phyloP scores from a whole-genome alignment of 1,140 invertebrate genomes.

The Drosophila rufa region DNA sequence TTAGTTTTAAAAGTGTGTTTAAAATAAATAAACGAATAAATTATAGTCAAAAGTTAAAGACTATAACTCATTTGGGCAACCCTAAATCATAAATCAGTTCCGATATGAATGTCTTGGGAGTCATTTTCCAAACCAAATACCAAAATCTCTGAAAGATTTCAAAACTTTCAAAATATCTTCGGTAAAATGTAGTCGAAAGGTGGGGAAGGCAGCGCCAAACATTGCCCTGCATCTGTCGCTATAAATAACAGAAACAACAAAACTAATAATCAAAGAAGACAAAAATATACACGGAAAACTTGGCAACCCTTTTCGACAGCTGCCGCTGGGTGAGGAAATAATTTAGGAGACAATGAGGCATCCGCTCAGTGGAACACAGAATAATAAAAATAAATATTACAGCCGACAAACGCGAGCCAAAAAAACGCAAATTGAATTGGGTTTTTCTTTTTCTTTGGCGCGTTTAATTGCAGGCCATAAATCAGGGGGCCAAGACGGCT shows the following conservation, averaged over 20 bases:
- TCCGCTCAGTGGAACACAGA: slow-evolving; percentile 14
- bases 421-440: slow-evolving; percentile 34
- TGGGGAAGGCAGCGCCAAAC: slow-evolving; percentile 47
- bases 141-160: slow-evolving; percentile 54
- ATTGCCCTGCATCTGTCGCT: slow-evolving; percentile 78
- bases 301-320: slow-evolving; percentile 71
- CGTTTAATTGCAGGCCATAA: slow-evolving; percentile 69
- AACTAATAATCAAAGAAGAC: slow-evolving; percentile 70
- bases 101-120: slow-evolving; percentile 7
- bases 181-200: slow-evolving; percentile 41
- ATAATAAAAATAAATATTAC: slow-evolving; percentile 69
- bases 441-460: slow-evolving; percentile 44
- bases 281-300: slow-evolving; percentile 54
- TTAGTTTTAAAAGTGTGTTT: background rate
- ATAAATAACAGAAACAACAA: slow-evolving; percentile 65
- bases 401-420: slow-evolving; percentile 53
- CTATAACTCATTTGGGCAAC: slow-evolving; percentile 20
- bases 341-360: slow-evolving; percentile 50
- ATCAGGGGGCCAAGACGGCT: slow-evolving; percentile 43
- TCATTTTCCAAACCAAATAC: slow-evolving; percentile 21
- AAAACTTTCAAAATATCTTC: slow-evolving; percentile 57
- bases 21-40: background rate
- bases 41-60: slow-evolving; percentile 1
- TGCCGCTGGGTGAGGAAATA: slow-evolving; percentile 60
- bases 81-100: slow-evolving; percentile 31